Evolutionary conservation across 2,888 invertebrate species (phyloP), one percentile per base, ranked within the genome.

Genomic region (Himalopsyche kuldschensis): DNA sequence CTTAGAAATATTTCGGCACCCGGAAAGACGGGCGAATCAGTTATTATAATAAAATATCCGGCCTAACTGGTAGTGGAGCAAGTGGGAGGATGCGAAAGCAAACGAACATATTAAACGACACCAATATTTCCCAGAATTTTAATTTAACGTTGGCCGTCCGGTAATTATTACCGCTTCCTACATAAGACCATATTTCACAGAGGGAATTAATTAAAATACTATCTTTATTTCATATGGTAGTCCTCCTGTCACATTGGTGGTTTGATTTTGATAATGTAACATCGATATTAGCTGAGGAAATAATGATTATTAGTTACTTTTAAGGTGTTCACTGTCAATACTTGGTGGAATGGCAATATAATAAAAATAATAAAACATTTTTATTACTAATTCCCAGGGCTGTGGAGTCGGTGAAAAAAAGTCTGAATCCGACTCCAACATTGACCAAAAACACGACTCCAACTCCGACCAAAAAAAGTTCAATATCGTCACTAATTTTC

Each of bases 161-260:
- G 81, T 78, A 78, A 78, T 55, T 32, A 32, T 32, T 75, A 63
- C 82, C 27, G 82, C 82, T 27, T 46, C 82, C 63, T 35, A 24
- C 47, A 41, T 55, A 35, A 63, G 35, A 69, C 82, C 78, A 78
- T 82, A 78, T 82, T 78, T 82, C 82, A 78, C 69, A 78, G 82
- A 63, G 63, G 69, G 82, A 82, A 82, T 82, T 82, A 82, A 82
- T 78, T 82, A 82, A 82, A 82, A 41, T 31, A 24, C 76, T 27
- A 77, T 4, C 55, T 20, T 55, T 55, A 24, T 55, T 55, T 55
- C 55, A n/a, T 75, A 1, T 55, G 3, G 20, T 75, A 75, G n/a
- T 75, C 75, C 31, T n/a, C 31, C 31, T 31, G 31, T 31, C 30
- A 27, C 31, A 10, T 32, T 75, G 8, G 31, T 27, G 32, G 31